These are phyloP conservation scores for Drosophila demipolita DNA, from an alignment of 2,888 invertebrate species.

Conservation along the genomic window DNA sequence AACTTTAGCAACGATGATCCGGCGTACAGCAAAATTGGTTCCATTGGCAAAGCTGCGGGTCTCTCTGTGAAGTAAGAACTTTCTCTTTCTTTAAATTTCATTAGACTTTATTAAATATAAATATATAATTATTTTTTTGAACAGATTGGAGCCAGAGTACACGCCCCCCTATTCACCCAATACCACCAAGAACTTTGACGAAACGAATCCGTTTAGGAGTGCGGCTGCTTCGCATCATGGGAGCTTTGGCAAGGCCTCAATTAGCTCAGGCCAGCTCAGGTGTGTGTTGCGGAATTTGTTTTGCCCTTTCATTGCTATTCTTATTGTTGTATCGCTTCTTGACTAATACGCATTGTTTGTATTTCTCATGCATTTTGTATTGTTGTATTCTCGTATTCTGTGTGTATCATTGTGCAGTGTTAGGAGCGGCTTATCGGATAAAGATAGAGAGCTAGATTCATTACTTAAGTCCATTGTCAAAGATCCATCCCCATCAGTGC, in stretches of 20 bases:
- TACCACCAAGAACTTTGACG: slow-evolving; percentile 85
- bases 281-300: slow-evolving; percentile 50
- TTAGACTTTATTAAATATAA: slow-evolving; percentile 9
- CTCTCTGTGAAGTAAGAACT: slow-evolving; percentile 83
- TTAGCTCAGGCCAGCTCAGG: slow-evolving; percentile 85
- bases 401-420: slow-evolving; percentile 81
- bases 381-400: slow-evolving; percentile 51
- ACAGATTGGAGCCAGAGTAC: slow-evolving; percentile 83
- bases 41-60: slow-evolving; percentile 86
- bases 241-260: slow-evolving; percentile 85
- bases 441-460: slow-evolving; percentile 89
- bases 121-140: neutral
- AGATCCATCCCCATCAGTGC: slow-evolving; percentile 87
- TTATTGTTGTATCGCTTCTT: slow-evolving; percentile 44
- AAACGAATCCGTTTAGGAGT: slow-evolving; percentile 83
- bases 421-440: slow-evolving; percentile 86
- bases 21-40: slow-evolving; percentile 84
- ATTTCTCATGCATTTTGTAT: slow-evolving; percentile 59
- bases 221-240: slow-evolving; percentile 83
- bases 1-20: slow-evolving; percentile 85
- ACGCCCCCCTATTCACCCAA: slow-evolving; percentile 78
- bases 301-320: slow-evolving; percentile 24
- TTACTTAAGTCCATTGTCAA: slow-evolving; percentile 91
- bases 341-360: slow-evolving; percentile 68
- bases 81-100: neutral